These are phyloP conservation scores for Scaptomyza cyrtandrae DNA, from an alignment of 2,888 invertebrate genomes.

Conservation along the genomic window DNA sequence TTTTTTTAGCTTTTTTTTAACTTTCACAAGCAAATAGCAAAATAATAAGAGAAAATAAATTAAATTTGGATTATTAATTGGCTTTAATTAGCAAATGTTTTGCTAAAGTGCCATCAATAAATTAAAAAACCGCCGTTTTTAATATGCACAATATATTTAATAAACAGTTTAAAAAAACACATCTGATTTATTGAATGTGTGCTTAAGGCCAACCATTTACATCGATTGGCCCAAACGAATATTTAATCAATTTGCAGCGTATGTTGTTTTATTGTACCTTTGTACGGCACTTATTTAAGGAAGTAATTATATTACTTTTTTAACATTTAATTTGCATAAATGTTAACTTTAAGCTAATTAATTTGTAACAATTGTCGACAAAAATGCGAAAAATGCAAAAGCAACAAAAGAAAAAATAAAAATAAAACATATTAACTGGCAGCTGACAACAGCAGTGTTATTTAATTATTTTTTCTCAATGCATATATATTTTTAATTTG, in stretches of 20 bases:
- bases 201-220: not conserved
- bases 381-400: constrained; percentile 7
- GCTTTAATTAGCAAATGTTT: not conserved
- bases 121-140: not conserved
- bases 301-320: constrained; percentile 12
- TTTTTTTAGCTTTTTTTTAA: too few species aligned
- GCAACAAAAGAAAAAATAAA: not conserved
- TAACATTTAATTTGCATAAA: constrained; percentile 10
- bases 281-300: constrained; percentile 1
- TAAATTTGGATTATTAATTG: not conserved
- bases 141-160: constrained; percentile 10
- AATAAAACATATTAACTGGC: constrained; percentile 33
- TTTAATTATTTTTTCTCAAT: constrained; percentile 71
- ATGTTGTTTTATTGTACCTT: not conserved
- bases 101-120: too few species aligned
- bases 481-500: constrained; percentile 48
- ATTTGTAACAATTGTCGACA: constrained; percentile 29
- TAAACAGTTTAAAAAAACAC: not conserved
- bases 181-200: constrained; percentile 9
- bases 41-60: too few species aligned
- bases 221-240: constrained; percentile 23
- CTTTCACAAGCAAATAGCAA: not conserved
- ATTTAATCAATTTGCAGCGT: constrained; percentile 7
- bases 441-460: constrained; percentile 49
- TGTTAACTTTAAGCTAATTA: constrained; percentile 22